Evolutionary conservation across 2,113 vertebrate species (phyloP), one percentile per base, ranked within the genome.

Genomic region (Notothenia coriiceps): DNA sequence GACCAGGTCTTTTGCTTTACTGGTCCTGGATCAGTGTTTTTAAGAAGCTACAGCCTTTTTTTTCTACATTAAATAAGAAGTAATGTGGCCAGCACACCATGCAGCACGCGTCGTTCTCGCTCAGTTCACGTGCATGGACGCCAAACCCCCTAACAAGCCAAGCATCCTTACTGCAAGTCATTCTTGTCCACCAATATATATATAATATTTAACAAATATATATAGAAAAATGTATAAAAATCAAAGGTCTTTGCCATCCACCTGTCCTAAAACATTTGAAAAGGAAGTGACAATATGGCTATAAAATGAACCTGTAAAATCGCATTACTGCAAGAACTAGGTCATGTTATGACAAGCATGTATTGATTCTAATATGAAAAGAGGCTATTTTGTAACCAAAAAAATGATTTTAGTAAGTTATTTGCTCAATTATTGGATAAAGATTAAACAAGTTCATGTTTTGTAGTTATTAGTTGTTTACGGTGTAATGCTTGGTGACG

Each of bases 321-420:
- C 89, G 83, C 91, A 91, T 94, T 83, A 91, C 77, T 89, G 92
- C 89, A 91, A 92, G 76, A 88, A 83, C 82, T 85, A 89, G 70
- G 89, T 88, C 88, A 92, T 87, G 91, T 91, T 93, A 94, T 88
- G 86, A 90, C 77, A 57, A 93, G 95, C 95, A 96, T 96, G 95
- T 94, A 82, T 91, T 83, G 70, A 90, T 93, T 94, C 88, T 89
- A 91, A 82, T 83, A 89, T 79, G 74, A 91, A 93, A 94, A 93
- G 88, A 94, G 90, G 92, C 93, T 94, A 93, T 95, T 96, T 95
- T 95, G 91, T 95, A 95, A 92, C 91, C 71, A 88, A 83, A 75
- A 83, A 83, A 82, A 83, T 76, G 44, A 89, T 93, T 96, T 96
- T 94, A 95, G 88, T 94, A 94, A 92, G 88, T 94, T 90, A 92